Percentiles rank a stretch among this genome's conserved stretches.
Evolutionary conservation across 2,113 vertebrate genomes (phyloP).

Genomic region (Conger conger): DNA sequence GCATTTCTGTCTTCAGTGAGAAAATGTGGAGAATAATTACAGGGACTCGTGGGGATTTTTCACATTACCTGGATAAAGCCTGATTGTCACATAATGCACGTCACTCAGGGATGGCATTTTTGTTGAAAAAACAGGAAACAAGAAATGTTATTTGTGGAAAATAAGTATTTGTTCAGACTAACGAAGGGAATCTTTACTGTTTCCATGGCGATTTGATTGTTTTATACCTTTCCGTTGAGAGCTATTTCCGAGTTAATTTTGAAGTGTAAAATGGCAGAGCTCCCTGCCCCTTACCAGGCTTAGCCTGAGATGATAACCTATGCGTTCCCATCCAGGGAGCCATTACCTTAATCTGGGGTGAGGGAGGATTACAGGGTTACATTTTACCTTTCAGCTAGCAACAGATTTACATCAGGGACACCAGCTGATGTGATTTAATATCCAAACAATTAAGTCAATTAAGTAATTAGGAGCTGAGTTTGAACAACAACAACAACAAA

Average conservation of each 20-base stretch:
- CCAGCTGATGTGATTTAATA: not conserved
- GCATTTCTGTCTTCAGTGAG: constrained; percentile 16
- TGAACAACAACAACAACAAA: not conserved
- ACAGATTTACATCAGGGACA: not conserved
- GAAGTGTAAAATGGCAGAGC: not conserved
- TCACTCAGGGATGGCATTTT: not conserved
- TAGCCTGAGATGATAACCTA: not conserved
- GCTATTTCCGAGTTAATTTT: not conserved
- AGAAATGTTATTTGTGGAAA: not conserved
- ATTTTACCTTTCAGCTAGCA: not conserved
- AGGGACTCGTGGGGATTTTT: constrained; percentile 50
- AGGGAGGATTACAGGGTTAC: not conserved
- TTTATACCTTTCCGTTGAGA: not conserved
- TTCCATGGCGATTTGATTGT: not conserved
- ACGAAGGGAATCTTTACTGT: not conserved
- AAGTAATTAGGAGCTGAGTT: not conserved
- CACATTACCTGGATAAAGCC: not conserved
- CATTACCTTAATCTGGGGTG: not conserved
- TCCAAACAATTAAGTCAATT: not conserved
- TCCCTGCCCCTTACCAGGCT: not conserved
- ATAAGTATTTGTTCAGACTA: not conserved
- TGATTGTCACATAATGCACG: not conserved
- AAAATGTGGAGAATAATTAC: constrained; percentile 61
- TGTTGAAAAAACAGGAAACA: not conserved
- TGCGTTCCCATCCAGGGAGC: not conserved